Conservation (phyloP, 2,888 invertebrate genomes). For the Lepidonotus clava region DNA sequence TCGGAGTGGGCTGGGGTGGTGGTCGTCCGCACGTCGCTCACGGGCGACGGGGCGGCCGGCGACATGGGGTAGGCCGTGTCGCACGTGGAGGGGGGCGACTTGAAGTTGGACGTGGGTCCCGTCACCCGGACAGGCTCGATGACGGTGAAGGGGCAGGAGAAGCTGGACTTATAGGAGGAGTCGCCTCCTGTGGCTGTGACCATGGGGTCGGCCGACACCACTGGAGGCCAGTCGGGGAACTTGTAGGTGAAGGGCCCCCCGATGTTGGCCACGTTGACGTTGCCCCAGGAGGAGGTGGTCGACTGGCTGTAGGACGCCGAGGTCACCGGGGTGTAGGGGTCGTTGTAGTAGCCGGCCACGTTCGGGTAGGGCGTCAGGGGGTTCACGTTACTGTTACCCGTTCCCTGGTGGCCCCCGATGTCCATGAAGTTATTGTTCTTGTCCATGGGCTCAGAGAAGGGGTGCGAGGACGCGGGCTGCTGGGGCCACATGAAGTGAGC, state of each 20-base stretch:
- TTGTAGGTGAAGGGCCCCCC: not conserved
- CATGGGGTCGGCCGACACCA: too few species aligned
- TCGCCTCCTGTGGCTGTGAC: not conserved
- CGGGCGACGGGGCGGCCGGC: not conserved
- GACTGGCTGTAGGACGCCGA: not conserved
- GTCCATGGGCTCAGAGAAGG: not conserved
- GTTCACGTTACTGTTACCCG: too few species aligned
- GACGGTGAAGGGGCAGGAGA: not conserved
- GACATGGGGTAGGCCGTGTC: not conserved
- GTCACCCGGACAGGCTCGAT: not conserved
- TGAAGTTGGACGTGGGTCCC: not conserved
- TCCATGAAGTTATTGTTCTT: constrained; percentile 4
- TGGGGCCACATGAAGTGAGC: not conserved
- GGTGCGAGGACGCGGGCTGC: not conserved
- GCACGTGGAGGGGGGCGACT: not conserved
- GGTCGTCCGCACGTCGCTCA: not conserved
- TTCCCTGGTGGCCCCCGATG: not conserved
- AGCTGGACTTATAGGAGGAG: not conserved
- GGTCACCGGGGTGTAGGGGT: not conserved
- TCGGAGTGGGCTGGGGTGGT: not conserved
- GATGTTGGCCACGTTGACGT: not conserved
- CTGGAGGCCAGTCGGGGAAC: constrained; percentile 23
- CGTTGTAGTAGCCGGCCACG: constrained; percentile 24
- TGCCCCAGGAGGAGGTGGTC: constrained; percentile 2
- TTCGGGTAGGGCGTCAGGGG: constrained; percentile 8